Percentiles rank a stretch among this genome's conserved stretches.
phyloP scores from a whole-genome alignment of 2,113 vertebrate species.

The Elanoides forficatus region DNA sequence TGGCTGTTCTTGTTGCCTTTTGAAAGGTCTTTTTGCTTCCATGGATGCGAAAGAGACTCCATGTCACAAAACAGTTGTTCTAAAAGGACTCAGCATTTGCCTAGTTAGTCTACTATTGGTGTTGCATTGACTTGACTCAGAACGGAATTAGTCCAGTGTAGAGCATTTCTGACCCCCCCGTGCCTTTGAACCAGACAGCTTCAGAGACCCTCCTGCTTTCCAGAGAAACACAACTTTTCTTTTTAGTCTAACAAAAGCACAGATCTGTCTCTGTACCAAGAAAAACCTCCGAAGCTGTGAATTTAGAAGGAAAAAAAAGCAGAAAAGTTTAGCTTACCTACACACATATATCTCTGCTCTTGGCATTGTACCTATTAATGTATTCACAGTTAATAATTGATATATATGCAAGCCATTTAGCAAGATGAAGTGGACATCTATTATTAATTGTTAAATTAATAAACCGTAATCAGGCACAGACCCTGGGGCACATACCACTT shows the following conservation, averaged over 20 bases:
- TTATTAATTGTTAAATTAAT: slow-evolving; percentile 48
- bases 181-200: neutral
- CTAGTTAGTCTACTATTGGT: neutral
- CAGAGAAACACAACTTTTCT: neutral
- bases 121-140: neutral
- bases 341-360: neutral
- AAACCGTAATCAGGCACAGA: neutral
- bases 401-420: neutral
- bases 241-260: neutral
- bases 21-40: neutral
- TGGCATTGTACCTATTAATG: neutral
- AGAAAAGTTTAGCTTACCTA: neutral
- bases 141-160: neutral
- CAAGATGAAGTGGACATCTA: neutral
- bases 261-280: neutral
- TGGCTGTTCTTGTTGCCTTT: neutral
- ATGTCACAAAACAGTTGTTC: neutral
- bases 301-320: neutral
- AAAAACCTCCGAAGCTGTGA: neutral
- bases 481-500: neutral
- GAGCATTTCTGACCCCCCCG: accelerated
- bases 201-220: neutral
- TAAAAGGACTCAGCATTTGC: neutral
- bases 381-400: neutral
- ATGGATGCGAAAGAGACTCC: neutral